Evolutionary conservation across 2,113 vertebrate species (phyloP), one percentile per base, ranked within the genome.

Genomic region (Rutilus rutilus): DNA sequence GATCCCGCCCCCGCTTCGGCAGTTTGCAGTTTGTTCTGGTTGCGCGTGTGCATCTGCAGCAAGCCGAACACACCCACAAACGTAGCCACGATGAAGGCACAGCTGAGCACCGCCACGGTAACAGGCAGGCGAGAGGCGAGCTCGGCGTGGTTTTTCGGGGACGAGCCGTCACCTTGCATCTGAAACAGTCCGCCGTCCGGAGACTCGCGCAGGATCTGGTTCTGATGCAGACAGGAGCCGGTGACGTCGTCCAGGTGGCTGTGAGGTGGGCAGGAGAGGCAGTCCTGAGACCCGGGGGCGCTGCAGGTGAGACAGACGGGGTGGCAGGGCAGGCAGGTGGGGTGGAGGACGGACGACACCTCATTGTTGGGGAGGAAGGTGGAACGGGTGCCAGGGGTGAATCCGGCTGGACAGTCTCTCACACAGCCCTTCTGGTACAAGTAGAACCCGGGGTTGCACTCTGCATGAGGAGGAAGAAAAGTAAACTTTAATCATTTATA

Each of bases 391-490:
- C 95, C 95, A 0, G 96, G 93, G 0, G 95, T 90, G 4, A 94
- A 97, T 85, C 96, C 97, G 0, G 96, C 64, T 0, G 97, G 97
- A 91, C 98, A 99, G 86, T 19, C 92, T 90, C 93, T 96, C 88
- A 99, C 95, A 30, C 98, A 99, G 93, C 88, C 94, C 93, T 97
- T 96, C 92, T 96, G 94, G 90, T 96, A 96, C 92, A 98, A 94
- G 93, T 95, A 97, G 94, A 95, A 97, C 15, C 96, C 97, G 4
- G 96, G 93, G 79, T 96, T 95, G 0, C 98, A 99, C 89, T 98
- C 98, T 99, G 95, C 0, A 2, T 0, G 25, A 62, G 74, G 64
- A 54, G 54, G 36, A 83, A 19, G n/a, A 39, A 23, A 71, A 12
- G 75, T 7, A 67, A 59, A 23, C 11, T 19, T 3, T 17, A n/a